phyloP scores from a whole-genome alignment of 92 coral and sea anemone species.

The Porites lobata region DNA sequence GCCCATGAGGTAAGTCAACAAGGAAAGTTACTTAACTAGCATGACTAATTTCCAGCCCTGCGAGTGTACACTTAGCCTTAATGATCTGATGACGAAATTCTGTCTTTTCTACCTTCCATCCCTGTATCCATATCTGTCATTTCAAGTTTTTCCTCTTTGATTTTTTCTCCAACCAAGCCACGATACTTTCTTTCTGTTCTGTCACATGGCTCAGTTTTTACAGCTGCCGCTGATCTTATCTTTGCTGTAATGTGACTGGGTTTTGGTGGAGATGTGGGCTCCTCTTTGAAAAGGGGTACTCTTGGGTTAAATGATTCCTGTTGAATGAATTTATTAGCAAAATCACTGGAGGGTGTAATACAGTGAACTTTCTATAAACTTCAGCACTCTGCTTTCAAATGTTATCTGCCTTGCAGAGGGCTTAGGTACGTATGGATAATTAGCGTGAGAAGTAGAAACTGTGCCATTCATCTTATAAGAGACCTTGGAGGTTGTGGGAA shows the following conservation, averaged over 20 bases:
- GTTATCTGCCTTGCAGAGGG: too few species aligned
- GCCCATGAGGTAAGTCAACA: too few species aligned
- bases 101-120: not conserved
- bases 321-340: not conserved
- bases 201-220: conserved; percentile 36
- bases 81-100: not conserved
- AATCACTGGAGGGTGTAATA: not conserved
- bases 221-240: not conserved
- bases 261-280: conserved; percentile 13
- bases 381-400: too few species aligned
- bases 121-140: conserved; percentile 27
- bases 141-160: conserved; percentile 4
- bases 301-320: conserved; percentile 31
- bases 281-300: too few species aligned
- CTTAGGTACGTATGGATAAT: too few species aligned
- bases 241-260: not conserved
- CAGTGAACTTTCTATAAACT: not conserved
- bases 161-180: conserved; percentile 76
- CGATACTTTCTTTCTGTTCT: conserved; percentile 54
- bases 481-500: too few species aligned
- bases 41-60: too few species aligned
- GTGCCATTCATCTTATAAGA: too few species aligned
- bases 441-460: too few species aligned
- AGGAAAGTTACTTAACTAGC: too few species aligned
- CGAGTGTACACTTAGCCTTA: too few species aligned